Evolutionary conservation across 1,140 invertebrate species (phyloP), one percentile per base, ranked within the genome.

Genomic region (Aphaenogaster floridana): DNA sequence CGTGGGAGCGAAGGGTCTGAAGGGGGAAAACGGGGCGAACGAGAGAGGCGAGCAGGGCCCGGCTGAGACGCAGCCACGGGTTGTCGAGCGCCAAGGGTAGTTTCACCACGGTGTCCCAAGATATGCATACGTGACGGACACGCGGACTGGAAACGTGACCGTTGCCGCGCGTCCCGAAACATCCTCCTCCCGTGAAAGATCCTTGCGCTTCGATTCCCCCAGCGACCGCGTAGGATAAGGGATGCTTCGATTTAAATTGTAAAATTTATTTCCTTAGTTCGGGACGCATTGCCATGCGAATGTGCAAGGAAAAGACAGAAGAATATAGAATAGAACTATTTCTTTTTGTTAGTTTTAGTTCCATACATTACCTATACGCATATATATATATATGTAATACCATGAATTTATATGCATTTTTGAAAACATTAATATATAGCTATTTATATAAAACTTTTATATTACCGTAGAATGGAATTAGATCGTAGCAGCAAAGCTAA

Each of bases 41-140:
- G 57, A 68, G 63, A 68, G 61, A 50, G 17, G 76, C 50, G 68
- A 63, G 13, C 74, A 39, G 57, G 78, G 39, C 45, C 50, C 34
- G 48, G 63, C 57, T 50, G 87, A 87, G 89, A 88, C 86, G 66
- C 83, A 61, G 85, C 69, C 89, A 91, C 86, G 89, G 83, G 66
- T 83, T 88, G 88, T 77, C 83, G 91, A 84, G 72, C 87, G 90
- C 54, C 91, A 92, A 92, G 93, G 93, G 92, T 93, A 92, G 93
- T 92, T 94, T 91, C 88, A 91, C 77, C 89, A 87, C 86, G 92
- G 91, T 93, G 94, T 95, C 94, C 93, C 95, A 95, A 95, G 94
- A 95, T 95, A 95, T 95, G 94, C 95, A 95, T 95, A 95, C 95
- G 95, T 95, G 95, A 95, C 95, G 93, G 95, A 95, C 93, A 90